These are phyloP conservation scores for Zygothrica quintamaculata DNA, from an alignment of 2,888 invertebrate genomes.

Conservation along the genomic window DNA sequence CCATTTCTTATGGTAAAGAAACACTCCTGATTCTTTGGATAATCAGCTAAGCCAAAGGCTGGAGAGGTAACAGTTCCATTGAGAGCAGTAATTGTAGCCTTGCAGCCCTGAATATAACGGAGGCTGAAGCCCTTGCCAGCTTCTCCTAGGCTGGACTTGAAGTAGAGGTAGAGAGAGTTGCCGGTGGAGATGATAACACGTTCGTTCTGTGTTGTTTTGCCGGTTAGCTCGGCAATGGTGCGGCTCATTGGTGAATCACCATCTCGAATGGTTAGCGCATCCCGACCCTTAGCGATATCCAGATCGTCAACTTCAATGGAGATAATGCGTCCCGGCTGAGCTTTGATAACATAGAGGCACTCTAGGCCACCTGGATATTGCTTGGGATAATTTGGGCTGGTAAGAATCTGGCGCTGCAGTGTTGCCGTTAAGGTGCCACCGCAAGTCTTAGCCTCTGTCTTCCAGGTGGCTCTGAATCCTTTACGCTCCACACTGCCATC, in stretches of 20 bases:
- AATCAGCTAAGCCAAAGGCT: constrained; percentile 92
- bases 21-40: constrained; percentile 97
- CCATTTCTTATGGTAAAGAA: constrained; percentile 93
- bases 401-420: constrained; percentile 93
- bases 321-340: constrained; percentile 95
- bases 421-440: constrained; percentile 95
- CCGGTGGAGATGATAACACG: constrained; percentile 96
- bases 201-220: constrained; percentile 90
- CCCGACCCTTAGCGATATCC: constrained; percentile 92
- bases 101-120: constrained; percentile 94
- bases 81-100: constrained; percentile 91
- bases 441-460: constrained; percentile 96
- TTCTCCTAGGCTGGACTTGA: constrained; percentile 95
- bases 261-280: constrained; percentile 95
- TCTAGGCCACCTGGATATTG: constrained; percentile 98
- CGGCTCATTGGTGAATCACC: constrained; percentile 94
- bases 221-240: constrained; percentile 93
- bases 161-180: constrained; percentile 94
- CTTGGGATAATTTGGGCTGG: constrained; percentile 96
- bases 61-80: constrained; percentile 96
- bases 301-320: constrained; percentile 95
- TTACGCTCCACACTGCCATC: constrained; percentile 96
- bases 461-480: constrained; percentile 97
- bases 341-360: constrained; percentile 95
- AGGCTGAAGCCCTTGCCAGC: constrained; percentile 96